Conservation (phyloP, 2,888 invertebrate species). For the Eristalis tenax region DNA sequence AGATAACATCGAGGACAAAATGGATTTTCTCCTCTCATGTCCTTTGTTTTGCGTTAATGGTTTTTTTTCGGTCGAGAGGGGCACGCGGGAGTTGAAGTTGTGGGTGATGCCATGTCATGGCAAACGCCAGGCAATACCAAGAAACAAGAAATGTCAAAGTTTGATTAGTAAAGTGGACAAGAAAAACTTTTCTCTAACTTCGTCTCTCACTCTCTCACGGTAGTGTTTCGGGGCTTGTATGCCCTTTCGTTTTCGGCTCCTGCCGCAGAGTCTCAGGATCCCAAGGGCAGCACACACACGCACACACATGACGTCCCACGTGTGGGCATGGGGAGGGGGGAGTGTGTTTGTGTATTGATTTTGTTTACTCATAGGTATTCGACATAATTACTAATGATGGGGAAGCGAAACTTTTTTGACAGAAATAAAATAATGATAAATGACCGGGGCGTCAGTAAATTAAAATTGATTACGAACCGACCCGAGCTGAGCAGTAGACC, state of each 20-base stretch:
- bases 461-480: conserved; percentile 63
- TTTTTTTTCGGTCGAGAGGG: conserved; percentile 11
- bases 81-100: background rate
- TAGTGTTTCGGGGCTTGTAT: background rate
- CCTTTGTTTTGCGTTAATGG: conserved; percentile 66
- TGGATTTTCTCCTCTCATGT: conserved; percentile 60
- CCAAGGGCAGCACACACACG: background rate
- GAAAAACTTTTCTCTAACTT: conserved; percentile 25
- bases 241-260: conserved; percentile 9
- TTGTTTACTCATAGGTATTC: conserved; percentile 64
- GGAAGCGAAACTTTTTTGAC: conserved; percentile 68
- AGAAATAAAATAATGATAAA: conserved; percentile 72
- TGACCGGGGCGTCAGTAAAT: conserved; percentile 57
- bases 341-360: conserved; percentile 51
- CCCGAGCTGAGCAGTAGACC: background rate
- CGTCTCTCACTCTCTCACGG: too few relatives aligned
- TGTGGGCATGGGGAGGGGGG: conserved; percentile 1
- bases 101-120: conserved; percentile 39
- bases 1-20: conserved; percentile 62
- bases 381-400: conserved; percentile 70
- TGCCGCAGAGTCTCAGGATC: background rate
- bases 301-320: background rate
- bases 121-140: conserved; percentile 40
- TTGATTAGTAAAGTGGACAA: conserved; percentile 71
- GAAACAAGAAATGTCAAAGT: conserved; percentile 69